Conservation (phyloP, 2,888 invertebrate species). For the Odontocolon sp. region DNA sequence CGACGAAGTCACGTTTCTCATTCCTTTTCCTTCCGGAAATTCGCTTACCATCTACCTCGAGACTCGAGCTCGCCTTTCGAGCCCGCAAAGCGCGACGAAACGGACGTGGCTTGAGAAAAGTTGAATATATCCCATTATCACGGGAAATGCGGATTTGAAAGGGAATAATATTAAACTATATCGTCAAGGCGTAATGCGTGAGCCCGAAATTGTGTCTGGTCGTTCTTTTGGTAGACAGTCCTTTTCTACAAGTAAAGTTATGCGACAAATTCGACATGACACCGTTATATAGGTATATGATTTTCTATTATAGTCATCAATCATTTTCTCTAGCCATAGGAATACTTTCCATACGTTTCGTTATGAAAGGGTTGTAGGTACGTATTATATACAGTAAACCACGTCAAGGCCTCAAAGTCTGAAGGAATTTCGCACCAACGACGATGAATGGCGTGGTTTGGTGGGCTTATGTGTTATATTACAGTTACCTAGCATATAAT, state of each 20-base stretch:
- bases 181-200: background rate
- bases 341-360: no score
- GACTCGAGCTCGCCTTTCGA: slow-evolving; percentile 1
- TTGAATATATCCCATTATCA: slow-evolving; percentile 50
- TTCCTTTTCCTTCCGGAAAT: slow-evolving; percentile 57
- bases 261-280: no score
- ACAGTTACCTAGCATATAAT: background rate
- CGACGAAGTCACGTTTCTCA: slow-evolving; percentile 61
- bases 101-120: slow-evolving; percentile 23
- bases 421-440: background rate
- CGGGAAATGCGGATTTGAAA: slow-evolving; percentile 37
- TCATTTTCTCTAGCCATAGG: no score
- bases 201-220: background rate
- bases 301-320: no score
- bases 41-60: slow-evolving; percentile 55
- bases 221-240: background rate
- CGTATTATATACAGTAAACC: background rate
- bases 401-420: background rate
- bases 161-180: background rate
- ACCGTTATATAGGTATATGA: no score
- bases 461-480: background rate
- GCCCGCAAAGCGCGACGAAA: background rate
- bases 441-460: background rate
- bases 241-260: background rate
- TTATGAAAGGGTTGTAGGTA: no score